Conservation (phyloP, 2,888 invertebrate genomes). For the Phengaris alcon region DNA sequence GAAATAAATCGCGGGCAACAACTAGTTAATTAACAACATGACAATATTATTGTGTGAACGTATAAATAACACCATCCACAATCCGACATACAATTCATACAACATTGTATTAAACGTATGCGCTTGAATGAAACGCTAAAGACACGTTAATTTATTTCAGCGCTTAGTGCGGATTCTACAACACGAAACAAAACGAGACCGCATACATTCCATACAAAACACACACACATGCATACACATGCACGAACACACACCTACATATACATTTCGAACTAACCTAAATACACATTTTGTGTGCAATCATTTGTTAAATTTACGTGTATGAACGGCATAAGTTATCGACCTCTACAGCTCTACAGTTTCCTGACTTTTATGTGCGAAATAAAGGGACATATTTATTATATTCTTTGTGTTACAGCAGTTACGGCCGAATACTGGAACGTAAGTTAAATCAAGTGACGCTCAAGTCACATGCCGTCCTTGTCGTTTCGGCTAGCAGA, state of each 20-base stretch:
- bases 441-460: too few species aligned
- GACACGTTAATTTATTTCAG: slow-evolving; percentile 6
- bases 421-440: too few species aligned
- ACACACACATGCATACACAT: not conserved
- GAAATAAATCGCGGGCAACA: too few species aligned
- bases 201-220: not conserved
- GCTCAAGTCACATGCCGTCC: too few species aligned
- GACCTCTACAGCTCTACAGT: not conserved
- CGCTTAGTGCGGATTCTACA: not conserved
- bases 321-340: not conserved
- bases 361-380: not conserved
- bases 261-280: slow-evolving; percentile 9
- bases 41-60: too few species aligned
- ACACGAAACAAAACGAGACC: slow-evolving; percentile 2
- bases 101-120: not conserved
- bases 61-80: not conserved
- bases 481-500: too few species aligned
- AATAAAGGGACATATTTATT: not conserved
- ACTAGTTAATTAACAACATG: too few species aligned
- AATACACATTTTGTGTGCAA: slow-evolving; percentile 24
- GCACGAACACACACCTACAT: not conserved
- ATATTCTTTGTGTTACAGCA: not conserved
- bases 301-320: slow-evolving; percentile 18
- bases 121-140: not conserved
- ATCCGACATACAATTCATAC: not conserved